Percentiles rank a stretch among this genome's conserved stretches.
phyloP scores from a whole-genome alignment of 2,797 vertebrate genomes.

The Mormyrops attenuatus region DNA sequence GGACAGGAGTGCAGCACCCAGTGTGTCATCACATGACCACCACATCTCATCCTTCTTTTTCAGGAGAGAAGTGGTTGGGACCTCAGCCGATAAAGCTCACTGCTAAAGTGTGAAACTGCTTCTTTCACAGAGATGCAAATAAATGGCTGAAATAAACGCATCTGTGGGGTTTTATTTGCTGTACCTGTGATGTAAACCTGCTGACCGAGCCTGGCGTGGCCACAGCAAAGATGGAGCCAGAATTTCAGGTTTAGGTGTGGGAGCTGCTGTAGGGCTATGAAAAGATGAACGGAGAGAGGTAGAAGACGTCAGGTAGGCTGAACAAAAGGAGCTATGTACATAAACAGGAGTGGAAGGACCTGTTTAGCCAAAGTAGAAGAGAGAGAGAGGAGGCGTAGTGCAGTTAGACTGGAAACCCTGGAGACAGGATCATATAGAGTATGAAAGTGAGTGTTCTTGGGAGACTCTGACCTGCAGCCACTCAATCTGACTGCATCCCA shows the following conservation, averaged over 20 bases:
- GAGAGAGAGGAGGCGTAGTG: background rate
- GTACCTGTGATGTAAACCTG: background rate
- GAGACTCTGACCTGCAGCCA: background rate
- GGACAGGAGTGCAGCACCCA: background rate
- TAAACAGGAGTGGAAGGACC: slow-evolving; percentile 47
- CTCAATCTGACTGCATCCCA: background rate
- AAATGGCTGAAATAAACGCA: background rate
- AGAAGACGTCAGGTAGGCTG: slow-evolving; percentile 21
- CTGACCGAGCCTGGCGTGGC: background rate
- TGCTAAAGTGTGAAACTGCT: slow-evolving; percentile 49
- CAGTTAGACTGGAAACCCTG: slow-evolving; percentile 1
- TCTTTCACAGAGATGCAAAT: background rate
- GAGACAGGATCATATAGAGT: background rate
- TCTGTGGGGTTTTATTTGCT: background rate
- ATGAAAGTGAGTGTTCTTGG: background rate
- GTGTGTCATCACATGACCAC: background rate
- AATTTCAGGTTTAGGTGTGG: slow-evolving; percentile 41
- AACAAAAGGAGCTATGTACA: slow-evolving; percentile 42
- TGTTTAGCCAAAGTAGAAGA: slow-evolving; percentile 47
- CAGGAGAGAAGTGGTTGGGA: slow-evolving; percentile 88
- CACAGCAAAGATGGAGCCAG: slow-evolving; percentile 31
- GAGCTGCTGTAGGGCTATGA: background rate
- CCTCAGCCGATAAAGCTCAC: slow-evolving; percentile 59
- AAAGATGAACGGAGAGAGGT: background rate
- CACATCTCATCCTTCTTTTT: slow-evolving; percentile 37